Evolutionary conservation across 2,888 invertebrate species (phyloP), one percentile per base, ranked within the genome.

Genomic region (Pogonocherus hispidulus): DNA sequence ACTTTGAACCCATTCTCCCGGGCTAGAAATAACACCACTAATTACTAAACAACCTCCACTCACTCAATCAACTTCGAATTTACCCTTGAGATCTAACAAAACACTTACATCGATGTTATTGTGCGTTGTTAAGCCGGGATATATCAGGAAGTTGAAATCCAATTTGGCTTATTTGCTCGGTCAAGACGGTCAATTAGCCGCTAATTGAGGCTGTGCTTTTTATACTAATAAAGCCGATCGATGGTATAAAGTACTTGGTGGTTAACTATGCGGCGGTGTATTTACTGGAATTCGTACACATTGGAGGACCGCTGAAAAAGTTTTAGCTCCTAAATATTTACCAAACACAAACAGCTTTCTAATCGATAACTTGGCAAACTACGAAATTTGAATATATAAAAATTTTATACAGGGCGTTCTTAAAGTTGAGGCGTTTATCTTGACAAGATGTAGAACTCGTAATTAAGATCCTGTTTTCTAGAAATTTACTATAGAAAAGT

Each of bases 21-120:
- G n/a, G 14, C 27, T 51, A 49, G 62, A 62, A 62, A 62, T 62
- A 62, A 62, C 62, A 62, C 19, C 49, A 37, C 35, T 55, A 55
- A 55, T 55, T 55, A 35, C 55, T 19, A 41, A 55, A 55, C 41
- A 35, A 19, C 27, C 55, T 22, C 55, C 14, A 55, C 55, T 47
- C 47, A 47, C 47, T 55, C 55, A 55, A 55, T 55, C 55, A 55
- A 55, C 55, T 55, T 55, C 55, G 35, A 35, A 55, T 55, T 35
- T 55, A 35, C 55, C 19, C 55, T 20, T n/a, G 41, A 35, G 51
- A 32, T 62, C 51, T 51, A 62, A 51, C 62, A 62, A 49, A 62
- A 62, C 62, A 62, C 49, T 47, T 47, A 35, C 60, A 47, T 60
- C 47, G 46, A 6, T 47, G 47, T 47, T 49, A 49, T 49, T 47